These are phyloP conservation scores for Triplophysa bombifrons DNA, from an alignment of 2,797 vertebrate species.

Conservation along the genomic window DNA sequence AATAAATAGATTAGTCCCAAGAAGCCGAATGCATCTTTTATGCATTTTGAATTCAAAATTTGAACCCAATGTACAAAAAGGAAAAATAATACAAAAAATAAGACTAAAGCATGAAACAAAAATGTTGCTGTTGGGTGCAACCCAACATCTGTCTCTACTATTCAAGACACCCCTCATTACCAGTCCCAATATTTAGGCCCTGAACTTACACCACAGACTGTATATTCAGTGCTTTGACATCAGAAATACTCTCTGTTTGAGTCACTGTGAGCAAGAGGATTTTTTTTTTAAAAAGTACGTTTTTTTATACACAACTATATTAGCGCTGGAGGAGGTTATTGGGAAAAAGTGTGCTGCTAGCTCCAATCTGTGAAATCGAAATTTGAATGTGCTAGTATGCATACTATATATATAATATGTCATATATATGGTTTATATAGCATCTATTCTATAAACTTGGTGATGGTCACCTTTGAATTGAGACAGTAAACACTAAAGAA, in stretches of 20 bases:
- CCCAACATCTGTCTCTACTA: constrained; percentile 55
- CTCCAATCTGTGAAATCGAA: too few relatives aligned
- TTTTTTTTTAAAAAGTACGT: not conserved
- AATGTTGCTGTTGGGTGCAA: constrained; percentile 65
- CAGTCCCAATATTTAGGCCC: constrained; percentile 19
- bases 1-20: constrained; percentile 18
- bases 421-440: too few relatives aligned
- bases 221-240: constrained; percentile 17
- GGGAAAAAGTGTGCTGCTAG: not conserved
- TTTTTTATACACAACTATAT: too few relatives aligned
- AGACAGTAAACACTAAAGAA: too few relatives aligned
- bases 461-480: too few relatives aligned
- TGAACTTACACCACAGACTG: constrained; percentile 11
- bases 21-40: constrained; percentile 59
- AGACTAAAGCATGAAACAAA: constrained; percentile 55
- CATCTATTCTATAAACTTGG: too few relatives aligned
- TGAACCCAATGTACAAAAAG: constrained; percentile 58
- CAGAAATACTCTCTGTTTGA: not conserved
- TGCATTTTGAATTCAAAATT: constrained; percentile 66
- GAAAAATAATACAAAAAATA: constrained; percentile 5
- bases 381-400: too few relatives aligned
- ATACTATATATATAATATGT: too few relatives aligned
- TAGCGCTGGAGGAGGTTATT: not conserved
- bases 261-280: not conserved
- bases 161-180: constrained; percentile 33